Evolutionary conservation across 2,888 invertebrate species (phyloP).

Genomic region (Amorpha juglandis): DNA sequence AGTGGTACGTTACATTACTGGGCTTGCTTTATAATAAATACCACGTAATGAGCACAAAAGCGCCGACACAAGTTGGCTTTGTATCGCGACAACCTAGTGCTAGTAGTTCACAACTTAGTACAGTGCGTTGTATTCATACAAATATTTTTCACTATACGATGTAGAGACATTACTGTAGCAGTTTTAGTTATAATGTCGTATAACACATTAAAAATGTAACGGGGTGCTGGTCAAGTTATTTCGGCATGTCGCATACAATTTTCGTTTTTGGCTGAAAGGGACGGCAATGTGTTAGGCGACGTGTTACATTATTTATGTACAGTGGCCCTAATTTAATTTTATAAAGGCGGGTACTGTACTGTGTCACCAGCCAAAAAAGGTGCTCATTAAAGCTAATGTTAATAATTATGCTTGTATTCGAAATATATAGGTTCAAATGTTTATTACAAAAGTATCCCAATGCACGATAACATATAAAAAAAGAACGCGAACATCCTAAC

Average conservation of each 20-base stretch:
- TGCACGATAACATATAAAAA: neutral
- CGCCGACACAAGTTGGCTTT: neutral
- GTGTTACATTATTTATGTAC: conserved; percentile 11
- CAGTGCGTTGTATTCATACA: conserved; percentile 3
- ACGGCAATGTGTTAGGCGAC: conserved; percentile 18
- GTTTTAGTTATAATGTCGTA: conserved; percentile 12
- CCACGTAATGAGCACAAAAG: neutral
- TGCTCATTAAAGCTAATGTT: neutral
- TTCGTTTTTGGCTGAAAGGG: conserved; percentile 10
- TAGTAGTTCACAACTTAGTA: conserved; percentile 5
- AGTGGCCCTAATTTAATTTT: conserved; percentile 5
- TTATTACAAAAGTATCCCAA: neutral
- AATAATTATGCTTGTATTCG: neutral
- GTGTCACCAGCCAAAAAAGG: neutral
- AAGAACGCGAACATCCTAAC: neutral
- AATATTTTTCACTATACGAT: no score
- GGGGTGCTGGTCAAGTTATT: conserved; percentile 24
- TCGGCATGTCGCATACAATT: conserved; percentile 20
- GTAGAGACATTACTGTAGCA: neutral
- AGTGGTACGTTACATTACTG: no score
- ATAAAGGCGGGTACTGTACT: neutral
- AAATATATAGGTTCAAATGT: neutral
- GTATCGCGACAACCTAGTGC: conserved; percentile 21
- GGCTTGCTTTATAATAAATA: no score
- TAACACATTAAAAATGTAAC: conserved; percentile 20